Evolutionary conservation across 2,113 vertebrate species (phyloP), one percentile per base, ranked within the genome.

Genomic region (Tychaedon coryphoeus): DNA sequence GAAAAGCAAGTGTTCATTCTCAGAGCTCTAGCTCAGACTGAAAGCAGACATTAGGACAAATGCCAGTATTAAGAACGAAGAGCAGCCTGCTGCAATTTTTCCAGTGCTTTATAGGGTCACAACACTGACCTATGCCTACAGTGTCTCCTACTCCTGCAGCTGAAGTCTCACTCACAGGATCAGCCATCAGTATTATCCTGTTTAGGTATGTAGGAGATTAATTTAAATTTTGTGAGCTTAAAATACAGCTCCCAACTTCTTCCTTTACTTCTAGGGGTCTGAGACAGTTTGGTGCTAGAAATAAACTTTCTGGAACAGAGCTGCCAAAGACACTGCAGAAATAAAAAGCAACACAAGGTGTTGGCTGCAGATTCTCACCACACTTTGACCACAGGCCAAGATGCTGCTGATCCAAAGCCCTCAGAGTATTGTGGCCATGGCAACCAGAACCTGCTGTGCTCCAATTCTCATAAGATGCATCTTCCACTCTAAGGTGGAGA

Each of bases 111-210:
- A 36, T 1, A 67, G 8, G 40, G 34, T 28, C 88, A 78, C 43
- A 67, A 56, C 72, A 78, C 83, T 89, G 73, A 94, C 89, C 95
- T 73, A 90, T 31, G 62, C 82, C 88, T 91, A 90, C 71, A 51
- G 7, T 24, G 33, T 12, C 72, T 91, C 83, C 79, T 89, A 91
- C 48, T 88, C 61, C 86, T 90, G 86, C 17, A 17, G 87, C 45
- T 96, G 85, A 64, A 72, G 61, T 43, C 90, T 90, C 81, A 72
- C 19, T 78, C 89, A 60, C 43, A 81, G 80, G 48, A 78, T 45
- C 76, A 92, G 69, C 75, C 18, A 61, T 22, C 67, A 93, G 50
- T 60, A 67, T 45, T 69, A 66, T 19, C 74, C 83, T 83, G 60
- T 86, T 95, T n/a, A 87, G 70, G 74, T 45, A 92, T 0, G 19